These are phyloP conservation scores for Sympetrum striolatum DNA, from an alignment of 2,888 invertebrate genomes.

Conservation along the genomic window DNA sequence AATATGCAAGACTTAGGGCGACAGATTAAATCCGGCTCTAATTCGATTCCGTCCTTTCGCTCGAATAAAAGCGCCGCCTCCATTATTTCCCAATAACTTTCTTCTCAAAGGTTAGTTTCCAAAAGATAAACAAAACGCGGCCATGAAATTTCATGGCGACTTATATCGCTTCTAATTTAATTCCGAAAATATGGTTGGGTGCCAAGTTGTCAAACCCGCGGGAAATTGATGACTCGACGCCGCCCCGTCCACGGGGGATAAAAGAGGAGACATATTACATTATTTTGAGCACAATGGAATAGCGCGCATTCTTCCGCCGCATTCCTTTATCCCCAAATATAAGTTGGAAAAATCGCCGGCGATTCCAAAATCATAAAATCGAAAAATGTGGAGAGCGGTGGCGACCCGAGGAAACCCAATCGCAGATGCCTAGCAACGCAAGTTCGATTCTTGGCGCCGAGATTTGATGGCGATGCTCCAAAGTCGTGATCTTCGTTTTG, in stretches of 20 bases:
- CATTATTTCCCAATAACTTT: not conserved
- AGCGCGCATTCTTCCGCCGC: not conserved
- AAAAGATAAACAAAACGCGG: not conserved
- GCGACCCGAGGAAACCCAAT: no score
- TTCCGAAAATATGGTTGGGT: not conserved
- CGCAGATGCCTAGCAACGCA: no score
- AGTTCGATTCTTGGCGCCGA: not conserved
- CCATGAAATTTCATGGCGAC: not conserved
- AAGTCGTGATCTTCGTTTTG: not conserved
- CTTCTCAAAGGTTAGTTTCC: not conserved
- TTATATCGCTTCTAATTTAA: not conserved
- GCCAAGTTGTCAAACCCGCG: not conserved
- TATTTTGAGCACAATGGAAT: not conserved
- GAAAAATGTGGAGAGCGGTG: no score
- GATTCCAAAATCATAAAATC: no score
- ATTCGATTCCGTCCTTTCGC: no score
- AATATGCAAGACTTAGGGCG: no score
- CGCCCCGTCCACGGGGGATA: not conserved
- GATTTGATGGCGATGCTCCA: not conserved
- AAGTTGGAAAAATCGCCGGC: no score
- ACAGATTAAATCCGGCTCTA: no score
- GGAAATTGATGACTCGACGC: not conserved
- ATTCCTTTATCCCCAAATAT: not conserved
- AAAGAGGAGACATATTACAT: not conserved
- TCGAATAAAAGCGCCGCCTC: no score